Base-by-base conservation (phyloP, 2,888 invertebrate species). In the Crioceris asparagi region DNA sequence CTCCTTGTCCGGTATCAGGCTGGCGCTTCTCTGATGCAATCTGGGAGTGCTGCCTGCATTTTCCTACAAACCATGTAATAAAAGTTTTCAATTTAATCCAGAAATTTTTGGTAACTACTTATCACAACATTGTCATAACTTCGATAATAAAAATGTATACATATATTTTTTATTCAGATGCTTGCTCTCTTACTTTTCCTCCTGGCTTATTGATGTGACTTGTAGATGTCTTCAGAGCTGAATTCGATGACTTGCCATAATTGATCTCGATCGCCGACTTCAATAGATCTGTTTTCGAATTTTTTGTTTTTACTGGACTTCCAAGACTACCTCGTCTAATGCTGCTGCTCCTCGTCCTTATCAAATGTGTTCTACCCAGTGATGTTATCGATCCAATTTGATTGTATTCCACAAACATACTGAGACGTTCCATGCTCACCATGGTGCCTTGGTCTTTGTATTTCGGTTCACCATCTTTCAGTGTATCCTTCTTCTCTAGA, bases 351-450 rank as follows among this genome's bases (percentile, higher is more conserved):
- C 65, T 49, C 34, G 60, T 46, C 4, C 53, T 45, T 19, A 55
- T 29, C 4, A 4, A 38, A 29, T 50, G 46, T 17, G 43, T 35
- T 51, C 78, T 66, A 1, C 80, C 79, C 48, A 83, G 56, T 1
- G 83, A 83, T 44, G 80, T 75, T 32, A 83, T 61, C 18, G 83
- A 83, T 30, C 83, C 83, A 38, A 83, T 72, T 46, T 81, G 82
- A 58, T 83, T 83, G 60, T 75, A 82, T 49, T 83, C 72, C 3
- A 81, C 79, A 66, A 83, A 77, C 50, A 83, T 70, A 56, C 81
- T 81, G 30, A 83, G 61, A 29, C 83, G 66, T 59, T 83, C 83
- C 41, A 78, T 61, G 27, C 80, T 82, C 54, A 80, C 74, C 68
- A 77, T 77, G 0, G 80, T 80, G 34, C 74, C 73, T 30, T 77